These are phyloP conservation scores for Chaetodon auriga DNA, from an alignment of 2,113 vertebrate species.

Conservation along the genomic window DNA sequence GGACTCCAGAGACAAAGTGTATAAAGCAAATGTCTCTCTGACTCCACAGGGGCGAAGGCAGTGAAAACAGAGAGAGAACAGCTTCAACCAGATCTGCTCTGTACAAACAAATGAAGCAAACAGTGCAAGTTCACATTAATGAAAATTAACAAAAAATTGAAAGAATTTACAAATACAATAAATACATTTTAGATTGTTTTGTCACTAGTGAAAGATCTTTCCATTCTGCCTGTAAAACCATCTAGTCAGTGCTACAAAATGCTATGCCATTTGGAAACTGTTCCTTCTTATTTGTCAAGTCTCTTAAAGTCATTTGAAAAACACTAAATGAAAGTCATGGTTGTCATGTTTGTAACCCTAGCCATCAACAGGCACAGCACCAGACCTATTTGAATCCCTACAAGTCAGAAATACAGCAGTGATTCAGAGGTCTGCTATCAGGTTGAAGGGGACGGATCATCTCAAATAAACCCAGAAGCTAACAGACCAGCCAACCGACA, in stretches of 20 bases:
- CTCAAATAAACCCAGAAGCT: neutral
- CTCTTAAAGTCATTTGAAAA: too few species aligned
- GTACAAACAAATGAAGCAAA: neutral
- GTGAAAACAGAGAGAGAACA: neutral
- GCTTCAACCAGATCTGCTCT: neutral
- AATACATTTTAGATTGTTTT: neutral
- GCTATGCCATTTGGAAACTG: too few species aligned
- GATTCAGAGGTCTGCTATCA: neutral
- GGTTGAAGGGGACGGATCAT: neutral
- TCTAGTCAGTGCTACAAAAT: too few species aligned
- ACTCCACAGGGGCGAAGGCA: neutral
- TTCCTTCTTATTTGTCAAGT: too few species aligned
- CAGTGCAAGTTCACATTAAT: neutral
- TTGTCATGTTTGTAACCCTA: too few species aligned
- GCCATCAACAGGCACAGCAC: neutral
- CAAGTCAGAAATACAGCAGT: neutral
- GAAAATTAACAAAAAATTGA: too few species aligned
- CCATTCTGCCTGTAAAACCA: neutral
- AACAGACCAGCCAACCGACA: neutral
- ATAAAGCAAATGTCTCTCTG: neutral
- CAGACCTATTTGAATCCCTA: neutral
- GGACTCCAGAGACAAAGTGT: neutral
- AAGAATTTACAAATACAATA: neutral
- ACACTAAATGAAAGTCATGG: too few species aligned
- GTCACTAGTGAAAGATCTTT: neutral